Conservation (phyloP, 2,797 vertebrate genomes). For the Apogon talboti region DNA sequence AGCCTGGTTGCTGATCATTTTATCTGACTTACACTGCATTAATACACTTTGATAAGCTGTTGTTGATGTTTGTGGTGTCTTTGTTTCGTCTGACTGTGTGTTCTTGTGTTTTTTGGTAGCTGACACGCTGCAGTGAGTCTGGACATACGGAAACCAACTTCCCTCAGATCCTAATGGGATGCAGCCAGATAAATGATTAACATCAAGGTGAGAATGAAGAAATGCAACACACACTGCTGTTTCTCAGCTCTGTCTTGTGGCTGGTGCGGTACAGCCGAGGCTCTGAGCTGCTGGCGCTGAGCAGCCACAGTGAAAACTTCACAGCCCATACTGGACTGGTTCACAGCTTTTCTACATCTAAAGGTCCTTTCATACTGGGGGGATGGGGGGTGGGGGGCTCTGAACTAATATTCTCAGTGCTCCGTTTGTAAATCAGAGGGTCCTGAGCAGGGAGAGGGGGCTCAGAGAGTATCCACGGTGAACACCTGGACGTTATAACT, state of each 20-base stretch:
- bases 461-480: no score
- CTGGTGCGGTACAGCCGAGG: constrained; percentile 4
- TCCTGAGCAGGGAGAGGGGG: no score
- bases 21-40: no score
- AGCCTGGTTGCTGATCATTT: no score
- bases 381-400: no score
- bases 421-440: no score
- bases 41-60: no score
- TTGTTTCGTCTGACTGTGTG: constrained; percentile 1
- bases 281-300: constrained; percentile 13
- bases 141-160: constrained; percentile 1
- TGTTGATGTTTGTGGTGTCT: no score
- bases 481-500: no score
- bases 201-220: constrained; percentile 37
- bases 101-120: constrained; percentile 36
- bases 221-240: constrained; percentile 10
- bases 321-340: not conserved
- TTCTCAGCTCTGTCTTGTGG: constrained; percentile 12
- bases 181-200: constrained; percentile 42
- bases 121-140: constrained; percentile 23
- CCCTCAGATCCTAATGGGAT: constrained; percentile 40
- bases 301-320: constrained; percentile 11
- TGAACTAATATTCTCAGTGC: no score
- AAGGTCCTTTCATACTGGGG: no score
- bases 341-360: no score